These are phyloP conservation scores for Drosophila chauvacae DNA, from an alignment of 1,140 invertebrate species.

Conservation along the genomic window DNA sequence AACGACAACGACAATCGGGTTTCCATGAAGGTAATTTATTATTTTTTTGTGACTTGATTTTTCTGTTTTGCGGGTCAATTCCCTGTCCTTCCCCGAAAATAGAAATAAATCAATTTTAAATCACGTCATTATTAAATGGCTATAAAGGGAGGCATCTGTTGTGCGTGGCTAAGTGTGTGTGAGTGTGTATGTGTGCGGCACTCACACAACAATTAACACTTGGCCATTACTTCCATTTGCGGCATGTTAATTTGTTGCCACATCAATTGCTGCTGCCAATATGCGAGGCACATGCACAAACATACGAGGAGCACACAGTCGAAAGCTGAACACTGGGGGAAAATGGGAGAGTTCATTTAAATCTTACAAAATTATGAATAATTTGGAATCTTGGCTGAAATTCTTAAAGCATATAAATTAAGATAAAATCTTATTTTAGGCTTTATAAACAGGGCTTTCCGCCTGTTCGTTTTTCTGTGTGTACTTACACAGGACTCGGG, in stretches of 20 bases:
- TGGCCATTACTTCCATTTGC: conserved; percentile 82
- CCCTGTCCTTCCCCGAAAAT: conserved; percentile 27
- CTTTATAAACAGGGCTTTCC: too few relatives aligned
- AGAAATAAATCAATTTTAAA: conserved; percentile 69
- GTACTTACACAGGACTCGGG: conserved; percentile 16
- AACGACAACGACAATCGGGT: conserved; percentile 27
- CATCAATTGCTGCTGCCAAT: conserved; percentile 81
- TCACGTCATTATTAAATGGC: conserved; percentile 69
- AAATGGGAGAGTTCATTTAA: rapidly evolving
- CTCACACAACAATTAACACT: conserved; percentile 81
- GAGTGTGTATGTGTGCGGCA: conserved; percentile 35
- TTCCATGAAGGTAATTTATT: conserved; percentile 66
- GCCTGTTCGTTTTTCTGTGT: not conserved
- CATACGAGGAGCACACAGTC: conserved; percentile 22
- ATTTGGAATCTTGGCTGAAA: not conserved
- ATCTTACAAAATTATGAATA: not conserved
- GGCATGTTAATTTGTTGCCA: conserved; percentile 83
- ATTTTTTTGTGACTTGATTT: conserved; percentile 58
- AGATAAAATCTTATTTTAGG: rapidly evolving
- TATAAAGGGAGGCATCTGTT: conserved; percentile 30
- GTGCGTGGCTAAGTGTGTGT: conserved; percentile 1
- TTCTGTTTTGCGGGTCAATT: conserved; percentile 45
- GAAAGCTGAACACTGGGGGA: conserved; percentile 4
- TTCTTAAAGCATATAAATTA: not conserved
- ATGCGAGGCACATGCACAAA: conserved; percentile 65